Evolutionary conservation across 2,113 vertebrate species (phyloP).

Genomic region (Acanthisitta chloris): DNA sequence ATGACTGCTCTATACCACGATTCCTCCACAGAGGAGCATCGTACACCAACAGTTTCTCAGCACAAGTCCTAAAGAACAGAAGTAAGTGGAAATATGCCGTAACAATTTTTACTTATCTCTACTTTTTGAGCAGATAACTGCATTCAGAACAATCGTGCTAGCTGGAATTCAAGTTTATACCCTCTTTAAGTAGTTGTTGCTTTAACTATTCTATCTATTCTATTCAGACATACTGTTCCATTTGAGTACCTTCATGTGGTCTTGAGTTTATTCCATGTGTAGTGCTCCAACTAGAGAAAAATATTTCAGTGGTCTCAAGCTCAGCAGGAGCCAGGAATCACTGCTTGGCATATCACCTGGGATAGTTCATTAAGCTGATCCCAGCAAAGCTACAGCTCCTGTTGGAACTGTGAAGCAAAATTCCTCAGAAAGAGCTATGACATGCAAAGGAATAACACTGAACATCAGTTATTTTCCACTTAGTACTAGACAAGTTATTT

Average conservation of each 20-base stretch:
- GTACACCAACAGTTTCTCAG: background rate
- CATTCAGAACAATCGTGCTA: background rate
- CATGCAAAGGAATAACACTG: background rate
- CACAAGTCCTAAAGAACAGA: background rate
- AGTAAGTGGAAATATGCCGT: background rate
- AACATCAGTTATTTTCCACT: background rate
- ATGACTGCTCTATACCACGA: background rate
- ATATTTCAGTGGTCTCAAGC: background rate
- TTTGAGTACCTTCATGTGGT: background rate
- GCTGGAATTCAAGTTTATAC: background rate
- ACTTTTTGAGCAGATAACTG: background rate
- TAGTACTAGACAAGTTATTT: background rate
- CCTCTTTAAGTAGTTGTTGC: background rate
- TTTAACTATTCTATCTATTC: background rate
- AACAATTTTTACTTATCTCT: background rate
- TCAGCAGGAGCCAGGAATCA: background rate
- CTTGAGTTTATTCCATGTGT: background rate
- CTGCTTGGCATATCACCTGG: background rate
- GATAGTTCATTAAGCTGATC: background rate
- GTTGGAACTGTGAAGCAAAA: background rate
- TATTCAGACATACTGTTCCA: background rate
- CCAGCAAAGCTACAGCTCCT: background rate
- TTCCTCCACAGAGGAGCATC: background rate
- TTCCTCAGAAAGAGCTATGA: background rate
- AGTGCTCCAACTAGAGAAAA: background rate